Evolutionary conservation across 2,113 vertebrate genomes (phyloP), one percentile per base, ranked within the genome.

Genomic region (Cololabis saira): DNA sequence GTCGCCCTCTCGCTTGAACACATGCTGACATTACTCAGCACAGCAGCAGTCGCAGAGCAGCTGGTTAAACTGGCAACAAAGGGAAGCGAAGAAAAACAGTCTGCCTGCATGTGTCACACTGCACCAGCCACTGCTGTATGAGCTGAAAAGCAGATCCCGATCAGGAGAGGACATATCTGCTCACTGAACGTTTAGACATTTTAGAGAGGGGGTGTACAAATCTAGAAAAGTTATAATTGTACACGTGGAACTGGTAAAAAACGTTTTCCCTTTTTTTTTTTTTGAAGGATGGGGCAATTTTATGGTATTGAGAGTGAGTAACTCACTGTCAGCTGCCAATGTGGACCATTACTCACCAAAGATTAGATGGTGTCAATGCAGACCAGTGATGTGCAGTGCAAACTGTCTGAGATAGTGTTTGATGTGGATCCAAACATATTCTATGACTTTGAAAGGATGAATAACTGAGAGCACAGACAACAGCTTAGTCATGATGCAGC

Each of bases 11-110:
- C 80, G 56, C 78, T 73, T 48, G 11, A 75, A 60, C 85, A 90
- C 81, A 83, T 86, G 83, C 73, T 77, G 62, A 51, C 75, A 73
- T 85, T 74, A 78, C 65, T 89, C 86, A 77, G 76, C 78, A 73
- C 56, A 57, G 49, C 72, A 78, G 69, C 74, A 61, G 77, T 58
- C 72, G 56, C 62, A 41, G 40, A 82, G 77, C 86, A 82, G 80
- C 81, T 80, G 86, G 53, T 53, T 21, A 44, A 65, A 52, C 40
- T 27, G 30, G 60, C 53, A 67, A 61, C 72, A 72, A 78, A 70
- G 27, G 60, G 41, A 68, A 19, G 22, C 44, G 50, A 17, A 44
- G 33, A 57, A 62, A 68, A 60, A 71, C 73, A 68, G 24, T 52
- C 65, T 49, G 45, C 43, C 42, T 54, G 40, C 6, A 3, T 61